Conservation (phyloP, 35 echinoderm and acorn worm species). For the Diadema setosum region DNA sequence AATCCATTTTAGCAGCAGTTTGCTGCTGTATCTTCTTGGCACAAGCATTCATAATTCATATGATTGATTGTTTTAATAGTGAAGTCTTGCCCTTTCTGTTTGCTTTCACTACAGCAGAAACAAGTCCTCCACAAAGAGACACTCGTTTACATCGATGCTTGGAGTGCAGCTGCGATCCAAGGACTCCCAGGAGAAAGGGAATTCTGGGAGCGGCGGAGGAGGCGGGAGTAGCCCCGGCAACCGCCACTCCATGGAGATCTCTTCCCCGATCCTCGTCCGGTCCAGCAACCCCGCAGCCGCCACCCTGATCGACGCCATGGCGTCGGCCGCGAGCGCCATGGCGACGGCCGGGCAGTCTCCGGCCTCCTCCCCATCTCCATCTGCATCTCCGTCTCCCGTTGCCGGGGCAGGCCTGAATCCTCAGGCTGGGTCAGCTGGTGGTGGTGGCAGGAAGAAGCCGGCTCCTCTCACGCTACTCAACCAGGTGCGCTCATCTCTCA, state of each 20-base stretch:
- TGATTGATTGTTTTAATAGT: no score
- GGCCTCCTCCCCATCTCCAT: not conserved
- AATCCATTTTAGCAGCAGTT: no score
- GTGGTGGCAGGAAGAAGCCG: constrained; percentile 53
- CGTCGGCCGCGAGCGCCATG: not conserved
- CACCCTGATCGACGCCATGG: constrained; percentile 61
- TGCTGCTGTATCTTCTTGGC: no score
- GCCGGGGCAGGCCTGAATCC: not conserved
- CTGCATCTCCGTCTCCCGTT: not conserved
- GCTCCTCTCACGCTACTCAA: constrained; percentile 54
- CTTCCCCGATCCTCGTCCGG: constrained; percentile 76
- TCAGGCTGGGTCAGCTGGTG: not conserved
- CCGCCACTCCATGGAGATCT: constrained; percentile 97
- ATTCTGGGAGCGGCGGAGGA: not conserved
- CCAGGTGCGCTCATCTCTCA: no score
- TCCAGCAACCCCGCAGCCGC: constrained; percentile 91
- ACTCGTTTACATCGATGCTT: constrained; percentile 84
- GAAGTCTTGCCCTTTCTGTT: not conserved
- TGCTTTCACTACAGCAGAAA: constrained; percentile 29
- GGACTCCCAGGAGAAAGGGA: constrained; percentile 13
- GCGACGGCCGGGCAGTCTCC: constrained; percentile 15
- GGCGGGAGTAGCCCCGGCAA: constrained; percentile 32
- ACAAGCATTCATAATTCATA: no score
- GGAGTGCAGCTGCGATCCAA: constrained; percentile 55
- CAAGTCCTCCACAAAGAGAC: constrained; percentile 76